Conservation (phyloP, 92 coral and sea anemone species). For the Pocillopora meandrina region DNA sequence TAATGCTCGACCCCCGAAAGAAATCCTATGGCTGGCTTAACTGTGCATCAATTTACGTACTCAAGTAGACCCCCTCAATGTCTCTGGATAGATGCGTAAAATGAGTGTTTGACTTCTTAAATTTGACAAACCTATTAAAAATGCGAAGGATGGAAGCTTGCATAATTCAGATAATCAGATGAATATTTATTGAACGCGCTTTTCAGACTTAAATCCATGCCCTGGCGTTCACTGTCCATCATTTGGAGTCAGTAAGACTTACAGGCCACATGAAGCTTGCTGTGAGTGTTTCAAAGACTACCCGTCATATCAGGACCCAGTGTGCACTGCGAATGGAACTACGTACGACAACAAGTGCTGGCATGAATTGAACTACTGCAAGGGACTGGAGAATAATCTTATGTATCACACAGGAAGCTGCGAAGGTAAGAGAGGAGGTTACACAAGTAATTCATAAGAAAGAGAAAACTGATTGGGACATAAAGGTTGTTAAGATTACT, state of each 20-base stretch:
- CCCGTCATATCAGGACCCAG: slow-evolving; percentile 13
- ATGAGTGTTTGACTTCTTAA: no score
- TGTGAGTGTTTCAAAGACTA: slow-evolving; percentile 1
- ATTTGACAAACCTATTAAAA: no score
- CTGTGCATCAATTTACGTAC: no score
- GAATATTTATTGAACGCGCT: neutral
- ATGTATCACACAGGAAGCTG: slow-evolving; percentile 8
- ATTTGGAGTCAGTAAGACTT: slow-evolving; percentile 6
- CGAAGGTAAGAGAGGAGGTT: neutral
- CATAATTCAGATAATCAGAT: no score
- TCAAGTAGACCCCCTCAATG: no score
- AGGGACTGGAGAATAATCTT: slow-evolving; percentile 3
- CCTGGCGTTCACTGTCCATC: neutral
- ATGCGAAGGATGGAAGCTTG: no score
- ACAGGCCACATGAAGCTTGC: neutral
- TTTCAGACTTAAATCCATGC: slow-evolving; percentile 1
- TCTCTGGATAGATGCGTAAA: no score
- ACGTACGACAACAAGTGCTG: slow-evolving; percentile 6
- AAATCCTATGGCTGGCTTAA: neutral
- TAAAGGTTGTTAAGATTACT: no score
- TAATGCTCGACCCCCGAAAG: slow-evolving; percentile 16
- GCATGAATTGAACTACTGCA: neutral
- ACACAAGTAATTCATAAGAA: no score
- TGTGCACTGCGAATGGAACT: slow-evolving; percentile 2
- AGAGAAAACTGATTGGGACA: no score